Base-by-base conservation (phyloP, 2,797 vertebrate species). In the Notolepis coatsorum region DNA sequence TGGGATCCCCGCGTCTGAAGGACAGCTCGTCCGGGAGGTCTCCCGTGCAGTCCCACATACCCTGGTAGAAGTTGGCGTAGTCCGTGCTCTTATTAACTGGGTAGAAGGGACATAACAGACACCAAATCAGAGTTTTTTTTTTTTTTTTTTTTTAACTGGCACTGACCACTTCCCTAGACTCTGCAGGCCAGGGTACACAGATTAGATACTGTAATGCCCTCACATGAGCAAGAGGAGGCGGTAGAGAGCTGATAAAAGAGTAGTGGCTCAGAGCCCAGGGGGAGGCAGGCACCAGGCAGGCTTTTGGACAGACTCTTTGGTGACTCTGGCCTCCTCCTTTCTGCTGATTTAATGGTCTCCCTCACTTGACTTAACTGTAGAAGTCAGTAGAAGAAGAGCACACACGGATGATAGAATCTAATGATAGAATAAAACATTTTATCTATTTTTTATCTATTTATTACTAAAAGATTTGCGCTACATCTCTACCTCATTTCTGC, bases 1-100 rank as follows among this genome's bases (percentile, higher is more conserved):
- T 95, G 85, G 94, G 46, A 1, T 99, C 98, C 69, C 97, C 97
- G 31, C 96, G 95, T 80, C 94, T 97, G 92, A 99, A 99, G 49
- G 96, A 93, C 81, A 99, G 62, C 87, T 99, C 98, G 60, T 99
- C 97, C 1, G 92, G 71, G n/a, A 92, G 81, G 70, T 94, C 92
- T 46, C 92, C 95, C 5, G 58, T 74, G 70, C 97, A 99, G 90
- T 99, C 96, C 97, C 97, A 99, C 74, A 96, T 77, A 33, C 95
- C 94, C 89, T 96, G 96, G 87, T 98, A 99, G 91, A 87, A 96
- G 92, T 98, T 98, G 48, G 75, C 90, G 76, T 97, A 98, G 85
- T 99, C 95, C 8, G 84, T 95, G 86, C 74, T 85, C 76, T 88
- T 88, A 55, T 90, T 73, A 63, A 66, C 88, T 90, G 72, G 24